Conservation (phyloP, 1,140 invertebrate genomes). For the Drosophila varians region DNA sequence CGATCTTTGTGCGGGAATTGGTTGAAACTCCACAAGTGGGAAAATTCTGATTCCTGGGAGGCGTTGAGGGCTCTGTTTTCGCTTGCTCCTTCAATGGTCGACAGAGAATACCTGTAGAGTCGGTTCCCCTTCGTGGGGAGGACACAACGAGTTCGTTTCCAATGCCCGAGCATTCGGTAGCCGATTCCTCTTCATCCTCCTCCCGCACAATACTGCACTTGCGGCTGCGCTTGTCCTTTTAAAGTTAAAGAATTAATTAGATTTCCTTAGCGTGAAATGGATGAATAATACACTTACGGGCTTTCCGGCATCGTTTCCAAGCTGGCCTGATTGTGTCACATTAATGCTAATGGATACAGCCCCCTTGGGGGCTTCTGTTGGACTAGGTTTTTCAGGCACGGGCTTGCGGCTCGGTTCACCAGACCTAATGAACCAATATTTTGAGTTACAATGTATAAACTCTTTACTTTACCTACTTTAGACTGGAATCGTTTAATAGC, state of each 20-base stretch:
- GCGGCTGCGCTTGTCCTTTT: conserved; percentile 85
- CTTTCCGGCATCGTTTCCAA: conserved; percentile 53
- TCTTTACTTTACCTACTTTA: conserved; percentile 34
- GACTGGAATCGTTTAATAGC: conserved; percentile 48
- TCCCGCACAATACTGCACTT: conserved; percentile 95
- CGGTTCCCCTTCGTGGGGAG: conserved; percentile 85
- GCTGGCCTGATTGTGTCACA: conserved; percentile 63
- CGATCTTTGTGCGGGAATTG: conserved; percentile 68
- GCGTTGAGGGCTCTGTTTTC: conserved; percentile 3
- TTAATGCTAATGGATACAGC: conserved; percentile 71
- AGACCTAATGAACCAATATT: conserved; percentile 23
- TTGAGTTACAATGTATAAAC: background rate
- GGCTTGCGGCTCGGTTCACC: conserved; percentile 44
- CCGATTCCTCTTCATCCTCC: conserved; percentile 91
- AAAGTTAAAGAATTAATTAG: background rate
- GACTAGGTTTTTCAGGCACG: conserved; percentile 60
- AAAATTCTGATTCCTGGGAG: background rate
- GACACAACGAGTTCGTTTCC: conserved; percentile 84
- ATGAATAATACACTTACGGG: conserved; percentile 40
- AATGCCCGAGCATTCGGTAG: conserved; percentile 84
- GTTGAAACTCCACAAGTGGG: conserved; percentile 50
- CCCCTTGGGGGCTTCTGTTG: conserved; percentile 58
- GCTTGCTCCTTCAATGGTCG: conserved; percentile 84
- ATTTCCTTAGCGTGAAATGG: background rate
- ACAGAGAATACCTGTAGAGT: conserved; percentile 87